Evolutionary conservation across 1,140 invertebrate genomes (phyloP), one percentile per base, ranked within the genome.

Genomic region (Papilio polytes): DNA sequence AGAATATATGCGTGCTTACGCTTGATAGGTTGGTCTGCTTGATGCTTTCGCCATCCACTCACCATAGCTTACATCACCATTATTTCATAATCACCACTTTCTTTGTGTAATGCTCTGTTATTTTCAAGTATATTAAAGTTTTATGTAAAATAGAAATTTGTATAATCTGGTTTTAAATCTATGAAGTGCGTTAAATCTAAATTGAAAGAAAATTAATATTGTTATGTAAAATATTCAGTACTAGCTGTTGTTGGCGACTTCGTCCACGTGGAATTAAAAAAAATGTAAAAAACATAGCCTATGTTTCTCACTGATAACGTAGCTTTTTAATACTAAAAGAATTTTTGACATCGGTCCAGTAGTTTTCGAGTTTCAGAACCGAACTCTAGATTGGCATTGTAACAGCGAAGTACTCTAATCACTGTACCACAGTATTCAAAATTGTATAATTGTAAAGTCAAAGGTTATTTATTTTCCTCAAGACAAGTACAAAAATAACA

Each of bases 21-120:
- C 74, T 94, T 18, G 85, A 91, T 90, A 93, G 91, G 93, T 94
- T 89, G 81, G 92, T 91, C 82, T 13, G 74, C 70, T 83, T 26
- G 59, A 53, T 59, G 73, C 20, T 70, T 70, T 31, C 13, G 26
- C n/a, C 46, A 48, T 41, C 36, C 7, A 41, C 10, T 48, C 1
- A 48, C 12, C 46, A 48, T 13, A 12, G 12, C 46, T 48, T 48
- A 48, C 46, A 53, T 56, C 53, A 53, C 18, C 51, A 56, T 56
- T 13, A 9, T 15, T 48, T 56, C 53, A 56, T 56, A n/a, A 56
- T 56, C 18, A 51, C 10, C 46, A 48, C 13, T 48, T 13, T 48
- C 12, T 48, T 48, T 13, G 46, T 48, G 51, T 53, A 18, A 6
- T 18, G 1, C 13, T 12, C 10, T 13, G 51, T 53, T n/a, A n/a